Base-by-base conservation (phyloP, 2,797 vertebrate genomes). In the Hemibagrus guttatus region DNA sequence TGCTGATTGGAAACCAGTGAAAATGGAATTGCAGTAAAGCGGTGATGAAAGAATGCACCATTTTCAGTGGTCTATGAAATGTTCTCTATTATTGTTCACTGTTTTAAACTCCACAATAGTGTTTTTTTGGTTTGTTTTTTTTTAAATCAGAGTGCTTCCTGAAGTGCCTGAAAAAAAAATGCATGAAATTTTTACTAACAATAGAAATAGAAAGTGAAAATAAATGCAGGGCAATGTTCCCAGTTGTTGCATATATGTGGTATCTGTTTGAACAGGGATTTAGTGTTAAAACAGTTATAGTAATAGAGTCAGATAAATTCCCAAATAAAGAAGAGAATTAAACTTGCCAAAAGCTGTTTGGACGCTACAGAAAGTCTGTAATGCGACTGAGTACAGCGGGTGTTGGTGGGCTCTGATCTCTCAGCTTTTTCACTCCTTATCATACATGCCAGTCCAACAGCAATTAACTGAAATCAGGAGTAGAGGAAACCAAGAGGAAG, bases 401-500 rank as follows among this genome's bases (percentile, higher is more conserved):
- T 78, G 42, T 91, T 92, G 93, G 89, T 84, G n/a, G 31, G 83
- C 59, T 87, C 49, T 31, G 14, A n/a, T 72, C 39, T 39, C 59
- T 64, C 64, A 46, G 83, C 21, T 76, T 13, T 90, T 81, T 89
- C 76, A 81, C 64, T 81, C 82, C 89, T 94, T 93, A 95, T 94
- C 91, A 23, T 89, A 91, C 91, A 91, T 93, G 89, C 93, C 93
- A 92, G 90, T 74, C 89, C 88, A 78, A 85, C 88, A 84, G 84
- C 88, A 94, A 95, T 95, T 92, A 94, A 91, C 74, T 72, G 26
- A 86, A 91, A 95, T 95, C 90, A 90, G 92, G 3, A 71, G 88
- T 90, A 93, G 91, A 93, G 94, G 93, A 95, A 95, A 91, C 92
- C 88, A 72, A 83, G 92, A 86, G 92, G 92, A 94, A 93, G 91